Evolutionary conservation across 2,797 vertebrate genomes (phyloP), one percentile per base, ranked within the genome.

Genomic region (Tragopan temminckii): DNA sequence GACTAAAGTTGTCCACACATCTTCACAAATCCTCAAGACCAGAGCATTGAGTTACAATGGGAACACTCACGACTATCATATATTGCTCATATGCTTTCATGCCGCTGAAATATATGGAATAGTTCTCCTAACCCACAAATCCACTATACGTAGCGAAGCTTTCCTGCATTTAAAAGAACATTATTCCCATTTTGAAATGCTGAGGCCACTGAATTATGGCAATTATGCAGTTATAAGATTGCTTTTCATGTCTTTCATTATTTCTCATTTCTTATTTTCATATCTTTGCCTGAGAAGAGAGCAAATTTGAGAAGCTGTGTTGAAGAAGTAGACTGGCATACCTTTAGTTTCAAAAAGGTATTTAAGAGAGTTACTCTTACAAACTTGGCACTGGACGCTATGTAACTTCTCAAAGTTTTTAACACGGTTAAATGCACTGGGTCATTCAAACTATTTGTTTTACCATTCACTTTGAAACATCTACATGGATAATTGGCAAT

Each of bases 181-280:
- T 20, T 12, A n/a, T 36, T 7, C 5, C 15, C 1, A 4, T 55
- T 78, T 87, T 55, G 2, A 81, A 76, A 66, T 17, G 14, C 11
- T 14, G 5, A 61, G 3, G 13, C 21, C 29, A 17, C 5, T 1
- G 3, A 91, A 75, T 1, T 52, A 62, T 12, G 45, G 5, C 25
- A 77, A 33, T 27, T 6, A 64, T 43, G 5, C 36, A 63, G 18
- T 40, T 81, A 64, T 4, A 87, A 46, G 9, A 72, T 33, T 81
- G 35, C 16, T 8, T 81, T 72, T 85, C n/a, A 25, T 9, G 7
- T 52, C 21, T 29, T n/a, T 88, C 14, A 58, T 17, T 29, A 64
- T 75, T 80, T 90, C 45, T 90, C 4, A 61, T 93, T 88, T 93
- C 18, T 31, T 85, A 6, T 8, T 80, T 95, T 90, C 74, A 43